Percentiles rank a stretch among this genome's conserved stretches.
Conservation (phyloP, 2,113 vertebrate species). For the Campylomormyrus tamandua region DNA sequence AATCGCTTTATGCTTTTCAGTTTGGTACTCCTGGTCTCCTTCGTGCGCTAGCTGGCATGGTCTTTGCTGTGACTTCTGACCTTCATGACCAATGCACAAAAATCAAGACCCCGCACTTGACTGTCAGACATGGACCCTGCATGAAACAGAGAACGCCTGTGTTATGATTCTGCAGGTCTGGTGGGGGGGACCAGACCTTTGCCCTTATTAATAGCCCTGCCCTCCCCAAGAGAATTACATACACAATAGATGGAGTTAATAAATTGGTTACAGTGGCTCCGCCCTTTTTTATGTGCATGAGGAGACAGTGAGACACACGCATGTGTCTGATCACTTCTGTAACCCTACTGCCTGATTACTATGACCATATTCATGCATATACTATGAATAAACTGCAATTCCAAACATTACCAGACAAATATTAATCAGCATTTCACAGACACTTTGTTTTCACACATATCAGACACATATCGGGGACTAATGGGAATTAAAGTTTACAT, state of each 20-base stretch:
- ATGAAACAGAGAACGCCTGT: neutral
- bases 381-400: neutral
- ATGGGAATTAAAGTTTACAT: constrained; percentile 10
- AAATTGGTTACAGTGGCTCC: neutral
- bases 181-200: neutral
- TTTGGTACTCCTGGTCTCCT: neutral
- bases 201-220: neutral
- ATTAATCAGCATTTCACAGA: neutral
- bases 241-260: neutral
- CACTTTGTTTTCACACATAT: neutral
- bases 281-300: neutral
- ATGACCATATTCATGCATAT: neutral
- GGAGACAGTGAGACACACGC: neutral
- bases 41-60: neutral
- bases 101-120: neutral
- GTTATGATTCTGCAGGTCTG: neutral
- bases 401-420: neutral
- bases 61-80: neutral
- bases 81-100: neutral
- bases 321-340: neutral
- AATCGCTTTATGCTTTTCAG: neutral
- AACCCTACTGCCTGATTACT: neutral
- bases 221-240: neutral
- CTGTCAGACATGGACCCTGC: constrained; percentile 14
- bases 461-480: neutral